Conservation (phyloP, 1,140 invertebrate genomes). For the Diploscapter pachys region DNA sequence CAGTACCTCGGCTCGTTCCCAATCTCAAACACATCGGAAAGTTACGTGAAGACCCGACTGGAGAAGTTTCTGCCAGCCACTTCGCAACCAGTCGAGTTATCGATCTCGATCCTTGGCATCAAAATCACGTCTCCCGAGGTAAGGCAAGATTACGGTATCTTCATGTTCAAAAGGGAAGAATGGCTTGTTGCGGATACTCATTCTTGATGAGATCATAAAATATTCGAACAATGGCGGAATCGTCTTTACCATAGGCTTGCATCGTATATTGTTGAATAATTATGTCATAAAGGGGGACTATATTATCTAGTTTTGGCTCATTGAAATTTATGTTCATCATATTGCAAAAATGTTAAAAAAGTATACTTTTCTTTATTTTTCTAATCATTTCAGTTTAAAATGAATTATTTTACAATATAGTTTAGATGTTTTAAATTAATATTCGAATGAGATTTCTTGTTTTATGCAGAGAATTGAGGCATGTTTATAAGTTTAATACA, state of each 20-base stretch:
- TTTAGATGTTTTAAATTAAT: no score
- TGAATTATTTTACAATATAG: no score
- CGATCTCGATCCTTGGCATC: conserved; percentile 13
- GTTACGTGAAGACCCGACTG: conserved; percentile 1
- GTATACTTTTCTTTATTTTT: no score
- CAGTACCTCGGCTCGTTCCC: conserved; percentile 16
- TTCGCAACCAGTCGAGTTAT: neutral
- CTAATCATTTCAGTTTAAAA: no score
- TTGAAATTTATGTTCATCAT: no score
- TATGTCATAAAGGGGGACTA: neutral
- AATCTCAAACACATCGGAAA: conserved; percentile 11
- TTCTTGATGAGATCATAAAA: neutral
- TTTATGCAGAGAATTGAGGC: no score
- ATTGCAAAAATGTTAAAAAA: no score
- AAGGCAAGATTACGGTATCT: neutral
- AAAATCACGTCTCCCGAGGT: neutral
- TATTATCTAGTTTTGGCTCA: conserved; percentile 4
- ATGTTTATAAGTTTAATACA: no score
- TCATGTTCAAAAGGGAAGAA: neutral
- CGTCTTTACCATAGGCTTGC: neutral
- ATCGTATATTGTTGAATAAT: neutral
- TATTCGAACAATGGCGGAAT: neutral
- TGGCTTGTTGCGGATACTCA: neutral
- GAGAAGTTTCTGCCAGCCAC: conserved; percentile 1
- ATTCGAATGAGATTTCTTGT: no score